Evolutionary conservation across 2,113 vertebrate species (phyloP).

Genomic region (Cephalophus harveyi): DNA sequence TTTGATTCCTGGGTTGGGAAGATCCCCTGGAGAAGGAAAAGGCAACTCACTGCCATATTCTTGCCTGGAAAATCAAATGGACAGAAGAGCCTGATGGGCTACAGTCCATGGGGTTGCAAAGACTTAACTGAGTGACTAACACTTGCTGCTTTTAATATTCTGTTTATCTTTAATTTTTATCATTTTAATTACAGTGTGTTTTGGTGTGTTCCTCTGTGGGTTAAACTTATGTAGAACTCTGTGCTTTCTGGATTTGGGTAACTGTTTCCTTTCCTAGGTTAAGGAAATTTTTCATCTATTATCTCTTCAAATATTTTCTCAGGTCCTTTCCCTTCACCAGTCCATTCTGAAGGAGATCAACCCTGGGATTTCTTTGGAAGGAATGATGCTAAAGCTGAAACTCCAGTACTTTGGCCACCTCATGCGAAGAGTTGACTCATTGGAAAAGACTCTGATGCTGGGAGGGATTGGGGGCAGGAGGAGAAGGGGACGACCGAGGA

Average conservation of each 20-base stretch:
- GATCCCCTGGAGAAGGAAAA: not conserved
- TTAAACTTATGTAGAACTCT: not conserved
- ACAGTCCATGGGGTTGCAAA: rapidly evolving
- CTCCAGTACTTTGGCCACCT: too few species aligned
- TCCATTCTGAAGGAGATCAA: too few species aligned
- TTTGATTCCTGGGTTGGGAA: not conserved
- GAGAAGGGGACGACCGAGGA: too few species aligned
- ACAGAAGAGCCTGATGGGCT: not conserved
- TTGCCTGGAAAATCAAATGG: not conserved
- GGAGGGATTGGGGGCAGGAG: too few species aligned
- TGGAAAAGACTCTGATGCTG: too few species aligned
- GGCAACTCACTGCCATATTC: not conserved
- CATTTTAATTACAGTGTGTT: not conserved
- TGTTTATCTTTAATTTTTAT: not conserved
- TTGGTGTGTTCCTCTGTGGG: not conserved
- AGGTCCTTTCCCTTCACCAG: not conserved
- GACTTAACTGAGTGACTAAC: not conserved
- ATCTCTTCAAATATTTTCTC: not conserved
- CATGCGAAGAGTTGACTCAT: too few species aligned
- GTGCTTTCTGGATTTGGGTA: not conserved
- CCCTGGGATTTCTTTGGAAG: too few species aligned
- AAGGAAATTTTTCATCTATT: not conserved
- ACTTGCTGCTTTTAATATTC: not conserved
- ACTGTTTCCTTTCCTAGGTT: not conserved
- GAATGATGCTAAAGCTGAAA: too few species aligned